Conservation (phyloP, 2,797 vertebrate species). For the Setipinna tenuifilis region DNA sequence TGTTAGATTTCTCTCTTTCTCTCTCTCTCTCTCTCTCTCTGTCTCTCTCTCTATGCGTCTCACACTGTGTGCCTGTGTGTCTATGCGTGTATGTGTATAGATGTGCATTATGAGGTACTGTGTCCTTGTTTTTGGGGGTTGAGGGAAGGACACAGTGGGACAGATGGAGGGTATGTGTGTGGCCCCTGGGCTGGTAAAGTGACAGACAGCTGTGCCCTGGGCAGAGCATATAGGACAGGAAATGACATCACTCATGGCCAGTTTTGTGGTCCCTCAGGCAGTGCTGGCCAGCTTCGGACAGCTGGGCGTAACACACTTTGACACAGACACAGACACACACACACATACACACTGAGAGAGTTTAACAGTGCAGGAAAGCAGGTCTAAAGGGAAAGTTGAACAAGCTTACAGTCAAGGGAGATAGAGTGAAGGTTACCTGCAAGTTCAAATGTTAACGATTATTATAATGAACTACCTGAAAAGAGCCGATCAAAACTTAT, state of each 20-base stretch:
- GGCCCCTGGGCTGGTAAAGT: slow-evolving; percentile 23
- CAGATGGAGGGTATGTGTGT: slow-evolving; percentile 65
- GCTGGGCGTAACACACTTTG: background rate
- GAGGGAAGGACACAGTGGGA: slow-evolving; percentile 64
- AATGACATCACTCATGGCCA: slow-evolving; percentile 66
- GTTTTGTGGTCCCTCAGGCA: slow-evolving; percentile 64
- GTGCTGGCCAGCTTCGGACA: slow-evolving; percentile 48
- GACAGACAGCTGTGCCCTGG: slow-evolving; percentile 76
- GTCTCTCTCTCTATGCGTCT: background rate
- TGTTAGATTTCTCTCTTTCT: slow-evolving; percentile 11
- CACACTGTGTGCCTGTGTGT: background rate
- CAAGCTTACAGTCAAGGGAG: background rate
- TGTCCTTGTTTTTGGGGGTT: slow-evolving; percentile 54
- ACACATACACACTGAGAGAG: background rate
- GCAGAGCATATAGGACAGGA: slow-evolving; percentile 71
- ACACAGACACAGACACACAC: background rate
- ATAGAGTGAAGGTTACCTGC: background rate
- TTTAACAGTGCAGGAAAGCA: background rate
- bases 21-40: slow-evolving; percentile 27
- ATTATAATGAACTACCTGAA: background rate
- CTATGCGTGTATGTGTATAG: background rate
- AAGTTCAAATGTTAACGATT: background rate
- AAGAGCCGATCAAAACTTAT: background rate
- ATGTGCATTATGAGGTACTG: too few species aligned
- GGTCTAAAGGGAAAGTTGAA: background rate